These are phyloP conservation scores for Eulemur mongoz DNA, from an alignment of 2,797 vertebrate genomes.

Conservation along the genomic window DNA sequence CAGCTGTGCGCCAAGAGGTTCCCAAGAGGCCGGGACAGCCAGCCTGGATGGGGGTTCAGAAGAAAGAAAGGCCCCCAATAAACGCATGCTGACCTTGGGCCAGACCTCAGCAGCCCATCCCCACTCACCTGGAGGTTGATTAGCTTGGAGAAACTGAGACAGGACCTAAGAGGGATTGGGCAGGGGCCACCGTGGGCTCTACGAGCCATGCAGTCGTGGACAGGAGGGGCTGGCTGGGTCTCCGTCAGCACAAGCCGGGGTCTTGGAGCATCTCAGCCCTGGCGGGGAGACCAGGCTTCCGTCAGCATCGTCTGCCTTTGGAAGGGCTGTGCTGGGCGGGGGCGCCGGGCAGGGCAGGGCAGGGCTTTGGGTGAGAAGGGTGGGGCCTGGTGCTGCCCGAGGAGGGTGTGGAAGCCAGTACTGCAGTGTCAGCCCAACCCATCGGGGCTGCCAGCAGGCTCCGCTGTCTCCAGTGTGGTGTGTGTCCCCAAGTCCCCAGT, in stretches of 20 bases:
- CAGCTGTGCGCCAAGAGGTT: too few relatives aligned
- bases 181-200: accelerated
- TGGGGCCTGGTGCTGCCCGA: not conserved
- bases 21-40: not conserved
- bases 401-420: not conserved
- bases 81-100: accelerated
- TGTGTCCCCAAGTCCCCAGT: accelerated
- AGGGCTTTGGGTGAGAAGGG: accelerated
- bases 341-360: not conserved
- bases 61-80: not conserved
- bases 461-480: not conserved
- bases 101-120: too few relatives aligned
- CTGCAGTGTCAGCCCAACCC: accelerated
- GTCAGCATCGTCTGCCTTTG: accelerated
- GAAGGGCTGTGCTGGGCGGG: not conserved
- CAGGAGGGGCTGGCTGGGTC: not conserved
- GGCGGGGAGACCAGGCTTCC: too few relatives aligned
- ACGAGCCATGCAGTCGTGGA: accelerated
- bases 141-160: not conserved
- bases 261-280: accelerated
- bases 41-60: not conserved
- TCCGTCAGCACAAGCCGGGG: not conserved
- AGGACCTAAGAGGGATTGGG: not conserved
- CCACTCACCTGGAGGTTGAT: not conserved
- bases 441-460: not conserved